phyloP scores from a whole-genome alignment of 2,888 invertebrate genomes.

The Mimas tiliae region DNA sequence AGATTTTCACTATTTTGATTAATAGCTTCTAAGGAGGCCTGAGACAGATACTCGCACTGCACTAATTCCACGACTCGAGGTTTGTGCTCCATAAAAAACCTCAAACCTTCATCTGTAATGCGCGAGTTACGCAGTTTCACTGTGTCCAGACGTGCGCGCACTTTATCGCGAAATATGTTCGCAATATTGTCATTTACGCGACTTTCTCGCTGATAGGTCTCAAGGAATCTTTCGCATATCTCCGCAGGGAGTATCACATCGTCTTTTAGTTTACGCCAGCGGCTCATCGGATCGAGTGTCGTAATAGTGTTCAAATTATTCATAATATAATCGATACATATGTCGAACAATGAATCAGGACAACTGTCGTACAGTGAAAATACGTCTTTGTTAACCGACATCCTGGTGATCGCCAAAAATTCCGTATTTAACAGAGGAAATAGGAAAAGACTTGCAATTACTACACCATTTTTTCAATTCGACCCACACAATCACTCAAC shows the following conservation, averaged over 20 bases:
- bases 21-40: constrained; percentile 86
- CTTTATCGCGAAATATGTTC: constrained; percentile 88
- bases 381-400: constrained; percentile 57
- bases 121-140: constrained; percentile 89
- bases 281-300: constrained; percentile 68
- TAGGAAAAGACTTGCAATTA: constrained; percentile 45
- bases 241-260: constrained; percentile 88
- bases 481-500: constrained; percentile 9
- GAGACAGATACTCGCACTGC: constrained; percentile 88
- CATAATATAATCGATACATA: constrained; percentile 87
- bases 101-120: constrained; percentile 89
- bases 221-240: constrained; percentile 88
- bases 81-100: constrained; percentile 89
- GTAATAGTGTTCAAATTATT: constrained; percentile 87
- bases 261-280: constrained; percentile 81
- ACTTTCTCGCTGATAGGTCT: constrained; percentile 81
- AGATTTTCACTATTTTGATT: constrained; percentile 89
- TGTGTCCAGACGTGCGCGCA: constrained; percentile 87
- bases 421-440: constrained; percentile 44
- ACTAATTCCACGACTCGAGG: constrained; percentile 90
- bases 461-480: constrained; percentile 42
- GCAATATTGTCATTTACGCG: constrained; percentile 88
- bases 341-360: constrained; percentile 86
- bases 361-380: constrained; percentile 61
- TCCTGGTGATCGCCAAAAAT: constrained; percentile 45